Base-by-base conservation (phyloP, 2,113 vertebrate genomes). In the Egretta garzetta region DNA sequence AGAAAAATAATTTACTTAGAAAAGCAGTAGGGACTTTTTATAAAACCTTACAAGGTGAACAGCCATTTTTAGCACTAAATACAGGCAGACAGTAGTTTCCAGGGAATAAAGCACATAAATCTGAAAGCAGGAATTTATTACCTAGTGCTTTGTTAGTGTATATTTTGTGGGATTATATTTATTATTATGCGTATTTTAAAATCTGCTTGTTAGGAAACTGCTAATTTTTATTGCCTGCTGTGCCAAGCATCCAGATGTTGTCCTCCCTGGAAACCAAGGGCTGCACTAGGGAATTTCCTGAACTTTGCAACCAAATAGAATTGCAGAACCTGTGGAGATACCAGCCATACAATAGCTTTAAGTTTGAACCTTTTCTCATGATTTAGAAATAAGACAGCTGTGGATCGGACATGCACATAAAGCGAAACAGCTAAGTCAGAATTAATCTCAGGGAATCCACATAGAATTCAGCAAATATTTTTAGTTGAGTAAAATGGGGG, bases 1-100 rank as follows among this genome's bases (percentile, higher is more conserved):
- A 94, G 45, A 96, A 92, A 96, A 97, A 94, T 95, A 96, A 96
- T 97, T 97, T 83, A 80, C 66, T 96, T 87, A 77, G 89, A 79
- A 94, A 96, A 97, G 83, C 58, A 92, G 47, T 50, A 52, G 52
- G 24, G 62, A 62, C 8, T 74, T 97, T 86, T 86, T 91, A 49
- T 41, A 93, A 95, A 89, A 90, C 16, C 26, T 88, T 88, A 88
- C 50, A 72, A 93, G 32, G 23, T 70, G 62, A 96, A 79, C 33
- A 86, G 47, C 17, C 55, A 71, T 91, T 96, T 97, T 93, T 80
- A 94, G 27, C 49, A 95, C 33, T 80, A 89, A 93, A 93, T 52
- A 80, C 33, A 91, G 91, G n/a, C 30, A 62, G 66, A 72, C 77
- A 45, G 27, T 43, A 15, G 14, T 83, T 95, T 49, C n/a, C 37